Evolutionary conservation across 1,140 invertebrate genomes (phyloP).

Genomic region (Drosophila ficusphila): DNA sequence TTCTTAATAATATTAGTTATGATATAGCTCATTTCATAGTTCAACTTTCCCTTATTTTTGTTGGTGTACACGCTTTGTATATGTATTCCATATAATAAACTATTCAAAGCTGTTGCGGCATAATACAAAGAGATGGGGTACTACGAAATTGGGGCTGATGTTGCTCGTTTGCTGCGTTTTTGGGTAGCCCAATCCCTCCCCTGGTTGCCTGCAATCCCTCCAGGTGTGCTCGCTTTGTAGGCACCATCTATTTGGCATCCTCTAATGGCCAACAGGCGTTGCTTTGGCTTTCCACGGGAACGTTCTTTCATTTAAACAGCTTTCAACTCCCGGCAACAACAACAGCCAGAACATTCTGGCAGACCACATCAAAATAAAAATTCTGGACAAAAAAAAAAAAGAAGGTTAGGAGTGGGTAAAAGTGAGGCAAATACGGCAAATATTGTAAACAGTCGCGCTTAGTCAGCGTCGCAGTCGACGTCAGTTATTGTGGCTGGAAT

Average conservation of each 20-base stretch:
- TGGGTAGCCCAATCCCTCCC: conserved; percentile 14
- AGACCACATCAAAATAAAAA: conserved; percentile 68
- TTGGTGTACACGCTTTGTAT: conserved; percentile 18
- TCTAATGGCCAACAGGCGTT: conserved; percentile 71
- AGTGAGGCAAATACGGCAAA: conserved; percentile 28
- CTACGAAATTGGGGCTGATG: conserved; percentile 15
- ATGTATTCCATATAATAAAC: conserved; percentile 58
- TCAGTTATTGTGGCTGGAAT: conserved; percentile 56
- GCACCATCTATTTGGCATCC: conserved; percentile 61
- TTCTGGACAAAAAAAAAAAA: background rate
- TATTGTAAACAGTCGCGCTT: conserved; percentile 66
- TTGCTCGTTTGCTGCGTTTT: conserved; percentile 52
- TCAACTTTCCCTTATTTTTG: background rate
- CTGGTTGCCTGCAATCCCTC: conserved; percentile 11
- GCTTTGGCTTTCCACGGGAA: conserved; percentile 55
- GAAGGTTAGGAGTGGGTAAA: background rate
- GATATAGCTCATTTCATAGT: background rate
- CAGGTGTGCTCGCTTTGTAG: conserved; percentile 53
- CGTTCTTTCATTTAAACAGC: conserved; percentile 70
- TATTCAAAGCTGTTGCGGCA: conserved; percentile 63
- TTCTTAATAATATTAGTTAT: too few relatives aligned
- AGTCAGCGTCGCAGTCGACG: conserved; percentile 46
- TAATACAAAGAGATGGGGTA: conserved; percentile 30
- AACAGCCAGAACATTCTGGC: conserved; percentile 38
- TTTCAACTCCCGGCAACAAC: conserved; percentile 46